Conservation (phyloP, 1,140 invertebrate species). For the Centruroides sculpturatus region DNA sequence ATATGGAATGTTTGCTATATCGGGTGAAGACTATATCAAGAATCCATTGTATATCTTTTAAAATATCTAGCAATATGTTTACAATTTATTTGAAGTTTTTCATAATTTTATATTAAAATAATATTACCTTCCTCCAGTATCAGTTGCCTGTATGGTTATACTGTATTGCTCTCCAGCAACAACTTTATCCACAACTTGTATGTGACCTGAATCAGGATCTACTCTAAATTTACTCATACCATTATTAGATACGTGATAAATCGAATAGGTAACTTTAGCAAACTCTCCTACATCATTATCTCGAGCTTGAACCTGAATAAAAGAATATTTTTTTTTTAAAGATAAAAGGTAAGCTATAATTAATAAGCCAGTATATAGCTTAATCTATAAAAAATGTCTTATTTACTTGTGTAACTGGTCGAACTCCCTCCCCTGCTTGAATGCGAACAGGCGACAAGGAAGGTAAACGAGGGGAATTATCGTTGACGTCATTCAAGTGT, state of each 20-base stretch:
- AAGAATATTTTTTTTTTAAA: no score
- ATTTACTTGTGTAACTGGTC: conserved; percentile 52
- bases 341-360: no score
- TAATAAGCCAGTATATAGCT: no score
- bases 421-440: conserved; percentile 59
- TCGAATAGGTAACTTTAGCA: conserved; percentile 61
- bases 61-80: no score
- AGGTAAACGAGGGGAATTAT: conserved; percentile 61
- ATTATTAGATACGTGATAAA: conserved; percentile 80
- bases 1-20: no score
- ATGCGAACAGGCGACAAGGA: conserved; percentile 59
- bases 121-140: conserved; percentile 15
- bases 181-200: conserved; percentile 47
- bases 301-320: conserved; percentile 47
- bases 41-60: no score
- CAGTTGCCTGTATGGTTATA: conserved; percentile 60
- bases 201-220: conserved; percentile 56
- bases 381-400: no score
- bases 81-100: no score
- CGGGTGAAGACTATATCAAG: no score
- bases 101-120: no score
- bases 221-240: conserved; percentile 70
- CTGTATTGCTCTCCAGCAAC: conserved; percentile 75
- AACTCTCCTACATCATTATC: conserved; percentile 75
- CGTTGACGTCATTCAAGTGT: conserved; percentile 63